These are phyloP conservation scores for Talpa occidentalis DNA, from an alignment of 2,113 vertebrate species.

Conservation along the genomic window DNA sequence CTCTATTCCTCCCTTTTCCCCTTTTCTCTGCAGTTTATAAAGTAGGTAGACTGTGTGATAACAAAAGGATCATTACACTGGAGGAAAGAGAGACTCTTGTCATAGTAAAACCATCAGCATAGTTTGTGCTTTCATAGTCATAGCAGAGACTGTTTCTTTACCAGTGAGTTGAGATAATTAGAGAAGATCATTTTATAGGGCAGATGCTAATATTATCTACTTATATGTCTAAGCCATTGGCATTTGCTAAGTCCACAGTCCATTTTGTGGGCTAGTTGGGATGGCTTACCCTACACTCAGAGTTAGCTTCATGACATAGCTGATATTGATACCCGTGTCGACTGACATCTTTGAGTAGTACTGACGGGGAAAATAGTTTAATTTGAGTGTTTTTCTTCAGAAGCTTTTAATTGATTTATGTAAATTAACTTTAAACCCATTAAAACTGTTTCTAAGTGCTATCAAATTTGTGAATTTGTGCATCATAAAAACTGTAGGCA, in stretches of 20 bases:
- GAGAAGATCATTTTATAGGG: not conserved
- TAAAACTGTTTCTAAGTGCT: slow-evolving; percentile 35
- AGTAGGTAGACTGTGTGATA: not conserved
- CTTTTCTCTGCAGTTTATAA: not conserved
- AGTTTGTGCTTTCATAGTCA: not conserved
- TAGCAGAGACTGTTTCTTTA: not conserved
- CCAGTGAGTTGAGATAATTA: not conserved
- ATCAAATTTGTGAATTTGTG: slow-evolving; percentile 34
- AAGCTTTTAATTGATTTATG: not conserved
- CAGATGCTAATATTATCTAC: not conserved
- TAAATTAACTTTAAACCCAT: slow-evolving; percentile 21
- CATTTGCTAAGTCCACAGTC: not conserved
- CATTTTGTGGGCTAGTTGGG: not conserved
- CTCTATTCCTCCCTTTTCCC: too few relatives aligned
- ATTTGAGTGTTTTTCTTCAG: not conserved
- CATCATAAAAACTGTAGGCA: not conserved
- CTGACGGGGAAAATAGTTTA: not conserved
- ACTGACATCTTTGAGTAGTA: not conserved
- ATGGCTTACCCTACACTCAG: too few relatives aligned
- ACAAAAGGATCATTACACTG: not conserved
- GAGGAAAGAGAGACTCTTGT: not conserved
- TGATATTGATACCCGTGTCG: not conserved
- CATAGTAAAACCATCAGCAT: not conserved
- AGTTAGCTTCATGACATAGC: not conserved
- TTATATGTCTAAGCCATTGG: not conserved